Base-by-base conservation (phyloP, 2,888 invertebrate genomes). In the Pristionchus exspectatus region DNA sequence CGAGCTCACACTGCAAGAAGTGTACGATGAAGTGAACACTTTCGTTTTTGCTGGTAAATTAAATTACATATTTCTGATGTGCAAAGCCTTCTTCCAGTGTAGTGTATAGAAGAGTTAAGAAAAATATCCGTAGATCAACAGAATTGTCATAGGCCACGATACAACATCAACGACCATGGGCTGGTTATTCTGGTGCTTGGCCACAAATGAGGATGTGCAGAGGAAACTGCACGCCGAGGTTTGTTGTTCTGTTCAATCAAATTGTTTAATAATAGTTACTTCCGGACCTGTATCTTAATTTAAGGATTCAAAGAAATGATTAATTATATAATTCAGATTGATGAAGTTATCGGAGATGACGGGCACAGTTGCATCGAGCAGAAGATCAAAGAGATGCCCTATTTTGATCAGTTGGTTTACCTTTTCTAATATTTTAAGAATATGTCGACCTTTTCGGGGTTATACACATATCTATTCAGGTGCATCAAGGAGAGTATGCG, bases 21-120 rank as follows among this genome's bases (percentile, higher is more conserved):
- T 96, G 27, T 92, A 95, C 56, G 96, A 96, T 91, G 96, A 96
- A 92, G 96, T 96, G 63, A 96, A 96, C 93, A 96, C 95, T 27
- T 96, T 95, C 93, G 95, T 95, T 95, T 96, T 95, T 93, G 95
- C 95, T 50, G 92, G 92, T 91, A 4, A 38, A 44, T 18, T n/a
- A 54, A 18, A 24, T 27, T 56, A 5, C 2, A 27, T 33, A 50
- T 4, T 21, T 69, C 14, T n/a, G 14, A n/a, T 5, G 16, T 74
- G 4, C 38, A 69, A 30, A 38, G 10, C 33, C 38, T 18, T 38
- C 18, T 38, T 27, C 24, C 30, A 69, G 7, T n/a, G 69, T 12
- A 69, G n/a, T 14, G 69, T 59, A 16, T 18, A n/a, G 9, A 69
- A n/a, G n/a, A n/a, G n/a, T n/a, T n/a, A 74, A 12, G 5, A 9